Evolutionary conservation across 1,140 invertebrate species (phyloP), one percentile per base, ranked within the genome.

Genomic region (Drosophila dunni): DNA sequence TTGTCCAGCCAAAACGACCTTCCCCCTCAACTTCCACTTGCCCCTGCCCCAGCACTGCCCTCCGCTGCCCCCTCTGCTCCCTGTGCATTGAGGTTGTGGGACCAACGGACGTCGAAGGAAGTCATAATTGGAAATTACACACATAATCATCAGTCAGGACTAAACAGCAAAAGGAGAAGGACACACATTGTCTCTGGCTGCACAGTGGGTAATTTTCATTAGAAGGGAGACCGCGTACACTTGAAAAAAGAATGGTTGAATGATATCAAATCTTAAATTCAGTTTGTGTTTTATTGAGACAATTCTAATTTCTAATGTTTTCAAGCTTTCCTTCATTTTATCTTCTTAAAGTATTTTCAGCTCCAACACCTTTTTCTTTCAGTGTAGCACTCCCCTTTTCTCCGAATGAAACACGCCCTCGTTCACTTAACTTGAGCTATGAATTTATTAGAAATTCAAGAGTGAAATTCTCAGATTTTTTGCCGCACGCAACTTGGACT

Each of bases 371-470:
- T 20, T 20, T 20, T 20, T 20, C 17, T 20, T 20, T 2, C 15
- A 6, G 17, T 13, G 13, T n/a, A 17, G 29, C 7, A 34, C 38
- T 20, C 13, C 17, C n/a, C 20, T 24, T 9, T 10, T 64, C 48
- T 50, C 42, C 60, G 38, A 34, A 5, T 34, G 24, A 13, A 34
- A 34, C 24, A n/a, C 57, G 13, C 15, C 40, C 24, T 29, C 33
- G 15, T 48, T 34, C 7, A 36, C 4, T 58, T 46, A 38, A 17
- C 36, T 46, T 34, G 60, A 15, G 63, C 81, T 67, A 75, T 86
- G 75, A 85, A 86, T 86, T 86, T 86, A 88, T 88, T 88, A 83
- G 79, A 86, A 86, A 88, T 77, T 88, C 83, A 83, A 79, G 83
- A 88, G 83, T 88, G 82, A 86, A 81, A 76, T 78, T 76, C 82